Conservation (phyloP, 2,797 vertebrate genomes). For the Chelonia mydas region DNA sequence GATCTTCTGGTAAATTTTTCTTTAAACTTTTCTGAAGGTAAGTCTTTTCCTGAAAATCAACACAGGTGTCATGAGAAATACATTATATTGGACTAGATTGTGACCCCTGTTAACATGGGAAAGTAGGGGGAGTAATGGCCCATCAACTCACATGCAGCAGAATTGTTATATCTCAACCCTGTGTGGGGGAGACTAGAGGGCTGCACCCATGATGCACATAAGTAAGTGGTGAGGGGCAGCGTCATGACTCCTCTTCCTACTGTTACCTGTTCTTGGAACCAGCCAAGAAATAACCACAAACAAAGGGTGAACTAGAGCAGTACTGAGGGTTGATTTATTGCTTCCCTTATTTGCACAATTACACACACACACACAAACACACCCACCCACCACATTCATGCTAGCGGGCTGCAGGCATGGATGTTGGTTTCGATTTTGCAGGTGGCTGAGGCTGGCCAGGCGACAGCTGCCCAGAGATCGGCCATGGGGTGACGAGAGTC, state of each 20-base stretch:
- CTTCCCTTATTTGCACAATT: too few species aligned
- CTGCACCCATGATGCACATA: accelerated
- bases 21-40: background rate
- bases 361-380: too few species aligned
- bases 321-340: too few species aligned
- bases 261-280: background rate
- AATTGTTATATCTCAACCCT: background rate
- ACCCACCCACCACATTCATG: too few species aligned
- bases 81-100: accelerated
- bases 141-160: background rate
- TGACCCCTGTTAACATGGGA: background rate
- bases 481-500: too few species aligned
- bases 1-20: background rate
- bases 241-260: background rate
- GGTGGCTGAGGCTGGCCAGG: too few species aligned
- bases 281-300: too few species aligned
- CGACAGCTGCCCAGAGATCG: too few species aligned
- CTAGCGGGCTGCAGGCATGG: too few species aligned
- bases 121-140: background rate
- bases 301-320: too few species aligned
- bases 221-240: background rate
- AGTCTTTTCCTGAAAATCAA: background rate
- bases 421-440: too few species aligned
- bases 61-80: background rate
- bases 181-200: accelerated